phyloP scores from a whole-genome alignment of 1,140 invertebrate genomes.

The Leptonema lineaticorne region DNA sequence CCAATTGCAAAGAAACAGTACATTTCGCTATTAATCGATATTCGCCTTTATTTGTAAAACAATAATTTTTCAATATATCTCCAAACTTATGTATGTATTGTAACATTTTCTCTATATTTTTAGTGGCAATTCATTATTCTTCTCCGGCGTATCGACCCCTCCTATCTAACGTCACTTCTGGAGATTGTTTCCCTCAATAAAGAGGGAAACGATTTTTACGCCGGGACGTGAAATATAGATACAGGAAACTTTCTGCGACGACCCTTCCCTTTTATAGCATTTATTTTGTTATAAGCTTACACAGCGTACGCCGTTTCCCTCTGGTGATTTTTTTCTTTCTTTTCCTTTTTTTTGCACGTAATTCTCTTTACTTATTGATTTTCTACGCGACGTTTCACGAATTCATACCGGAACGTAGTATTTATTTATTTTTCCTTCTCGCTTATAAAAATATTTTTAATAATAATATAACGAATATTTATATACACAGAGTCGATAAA shows the following conservation, averaged over 20 bases:
- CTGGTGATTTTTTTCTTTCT: conserved; percentile 1
- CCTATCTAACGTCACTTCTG: conserved; percentile 18
- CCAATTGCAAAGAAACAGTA: no score
- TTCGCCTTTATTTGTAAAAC: not conserved
- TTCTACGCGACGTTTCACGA: not conserved
- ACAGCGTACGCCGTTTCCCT: conserved; percentile 6
- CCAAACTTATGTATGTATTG: conserved; percentile 2
- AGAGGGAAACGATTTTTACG: conserved; percentile 25
- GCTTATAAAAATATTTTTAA: no score
- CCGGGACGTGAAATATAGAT: conserved; percentile 27
- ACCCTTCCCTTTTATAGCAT: conserved; percentile 30
- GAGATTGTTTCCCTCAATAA: conserved; percentile 19
- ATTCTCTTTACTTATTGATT: conserved; percentile 25
- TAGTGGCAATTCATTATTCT: conserved; percentile 26
- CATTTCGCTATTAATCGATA: not conserved
- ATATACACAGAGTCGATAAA: no score
- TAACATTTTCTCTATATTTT: not conserved
- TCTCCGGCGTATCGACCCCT: conserved; percentile 7
- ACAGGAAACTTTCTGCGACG: conserved; percentile 23
- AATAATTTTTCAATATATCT: not conserved
- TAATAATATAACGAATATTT: no score
- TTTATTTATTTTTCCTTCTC: not conserved
- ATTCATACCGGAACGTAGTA: not conserved
- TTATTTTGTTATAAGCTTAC: conserved; percentile 33
- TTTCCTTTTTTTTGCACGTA: conserved; percentile 8